Conservation (phyloP, 2,797 vertebrate species). For the Sibirionetta formosa region DNA sequence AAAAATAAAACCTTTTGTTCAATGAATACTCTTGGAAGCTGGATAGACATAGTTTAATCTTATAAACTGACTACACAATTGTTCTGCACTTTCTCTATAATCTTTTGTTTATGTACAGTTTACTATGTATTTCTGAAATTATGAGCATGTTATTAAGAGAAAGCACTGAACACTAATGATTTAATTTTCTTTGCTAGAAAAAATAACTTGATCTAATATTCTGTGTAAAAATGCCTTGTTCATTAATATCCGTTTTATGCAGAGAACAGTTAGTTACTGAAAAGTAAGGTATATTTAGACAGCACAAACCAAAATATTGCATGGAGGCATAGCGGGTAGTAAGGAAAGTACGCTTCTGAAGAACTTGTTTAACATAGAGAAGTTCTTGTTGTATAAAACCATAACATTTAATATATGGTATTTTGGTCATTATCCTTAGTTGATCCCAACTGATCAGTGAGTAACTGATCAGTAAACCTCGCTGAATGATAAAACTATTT, state of each 20-base stretch:
- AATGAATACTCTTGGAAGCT: not conserved
- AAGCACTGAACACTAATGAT: not conserved
- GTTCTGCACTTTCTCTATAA: not conserved
- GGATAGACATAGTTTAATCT: not conserved
- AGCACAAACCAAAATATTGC: not conserved
- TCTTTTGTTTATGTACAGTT: not conserved
- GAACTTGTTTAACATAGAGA: not conserved
- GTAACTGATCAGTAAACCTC: not conserved
- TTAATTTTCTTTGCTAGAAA: not conserved
- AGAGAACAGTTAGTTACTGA: not conserved
- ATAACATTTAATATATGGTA: not conserved
- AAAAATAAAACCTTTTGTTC: not conserved
- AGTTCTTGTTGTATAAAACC: not conserved
- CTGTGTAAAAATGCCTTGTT: not conserved
- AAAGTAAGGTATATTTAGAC: not conserved
- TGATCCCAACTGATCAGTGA: not conserved
- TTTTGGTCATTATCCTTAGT: not conserved
- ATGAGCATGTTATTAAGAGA: not conserved
- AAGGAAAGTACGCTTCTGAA: not conserved
- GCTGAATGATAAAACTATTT: not conserved
- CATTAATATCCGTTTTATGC: not conserved
- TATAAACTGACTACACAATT: not conserved
- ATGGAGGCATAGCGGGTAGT: not conserved
- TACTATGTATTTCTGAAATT: not conserved
- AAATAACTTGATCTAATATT: not conserved